phyloP scores from a whole-genome alignment of 2,888 invertebrate species.

The Lingula anatina region DNA sequence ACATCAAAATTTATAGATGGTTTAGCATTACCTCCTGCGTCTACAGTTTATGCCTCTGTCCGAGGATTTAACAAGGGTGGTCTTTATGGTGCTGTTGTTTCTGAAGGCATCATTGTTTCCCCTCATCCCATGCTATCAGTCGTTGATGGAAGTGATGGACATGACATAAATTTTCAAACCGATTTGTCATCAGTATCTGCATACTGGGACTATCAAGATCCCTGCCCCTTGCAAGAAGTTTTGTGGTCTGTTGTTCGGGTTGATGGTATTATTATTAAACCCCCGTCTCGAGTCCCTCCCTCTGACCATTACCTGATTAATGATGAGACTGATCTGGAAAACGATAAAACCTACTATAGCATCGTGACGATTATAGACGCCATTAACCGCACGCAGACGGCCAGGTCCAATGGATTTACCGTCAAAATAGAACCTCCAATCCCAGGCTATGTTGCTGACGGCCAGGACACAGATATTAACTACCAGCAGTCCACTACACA shows the following conservation, averaged over 20 bases:
- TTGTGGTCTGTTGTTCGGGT: constrained; percentile 20
- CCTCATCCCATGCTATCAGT: constrained; percentile 13
- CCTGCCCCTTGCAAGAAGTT: constrained; percentile 19
- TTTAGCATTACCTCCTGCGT: constrained; percentile 9
- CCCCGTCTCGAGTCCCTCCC: constrained; percentile 10
- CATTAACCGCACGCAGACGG: constrained; percentile 15
- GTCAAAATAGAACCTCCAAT: constrained; percentile 23
- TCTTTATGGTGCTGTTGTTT: constrained; percentile 12
- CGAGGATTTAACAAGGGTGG: constrained; percentile 24
- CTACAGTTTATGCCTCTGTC: constrained; percentile 16
- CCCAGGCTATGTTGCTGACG: constrained; percentile 26
- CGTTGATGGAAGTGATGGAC: constrained; percentile 13
- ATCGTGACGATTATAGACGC: constrained; percentile 19
- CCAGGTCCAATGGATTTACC: constrained; percentile 22
- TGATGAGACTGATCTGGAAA: constrained; percentile 20
- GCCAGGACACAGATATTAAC: constrained; percentile 18
- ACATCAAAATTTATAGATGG: constrained; percentile 9
- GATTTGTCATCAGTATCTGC: constrained; percentile 18
- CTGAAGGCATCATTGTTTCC: constrained; percentile 21
- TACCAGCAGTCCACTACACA: constrained; percentile 18
- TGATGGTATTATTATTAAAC: constrained; percentile 15
- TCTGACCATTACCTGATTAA: constrained; percentile 14
- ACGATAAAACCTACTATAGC: constrained; percentile 22
- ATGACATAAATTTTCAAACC: constrained; percentile 20
- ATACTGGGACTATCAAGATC: constrained; percentile 22